Evolutionary conservation across 1,140 invertebrate species (phyloP).

Genomic region (Hylaeus anthracinus): DNA sequence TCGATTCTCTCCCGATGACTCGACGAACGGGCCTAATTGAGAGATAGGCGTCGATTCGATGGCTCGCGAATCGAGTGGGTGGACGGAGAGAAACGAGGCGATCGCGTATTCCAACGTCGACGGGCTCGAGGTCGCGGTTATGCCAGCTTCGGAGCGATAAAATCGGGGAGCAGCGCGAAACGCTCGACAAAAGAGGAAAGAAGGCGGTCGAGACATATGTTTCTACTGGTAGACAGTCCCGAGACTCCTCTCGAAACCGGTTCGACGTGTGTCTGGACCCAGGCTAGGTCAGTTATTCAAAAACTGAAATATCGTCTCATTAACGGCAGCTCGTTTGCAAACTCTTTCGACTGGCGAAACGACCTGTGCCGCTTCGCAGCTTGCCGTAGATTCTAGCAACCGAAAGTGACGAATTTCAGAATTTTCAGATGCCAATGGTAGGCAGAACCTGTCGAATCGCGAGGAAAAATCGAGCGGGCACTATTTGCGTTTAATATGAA

Average conservation of each 20-base stretch:
- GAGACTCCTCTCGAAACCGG: constrained; percentile 72
- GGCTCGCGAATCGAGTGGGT: neutral
- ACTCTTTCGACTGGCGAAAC: constrained; percentile 36
- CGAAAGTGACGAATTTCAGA: too few relatives aligned
- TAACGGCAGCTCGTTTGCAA: constrained; percentile 66
- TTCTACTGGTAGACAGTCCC: constrained; percentile 60
- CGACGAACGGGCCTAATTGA: constrained; percentile 28
- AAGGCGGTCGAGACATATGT: constrained; percentile 52
- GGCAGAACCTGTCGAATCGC: too few relatives aligned
- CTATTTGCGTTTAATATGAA: too few relatives aligned
- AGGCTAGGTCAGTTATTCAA: constrained; percentile 76
- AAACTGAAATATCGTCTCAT: constrained; percentile 73
- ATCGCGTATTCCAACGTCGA: constrained; percentile 1
- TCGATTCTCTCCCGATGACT: constrained; percentile 24
- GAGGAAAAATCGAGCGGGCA: too few relatives aligned
- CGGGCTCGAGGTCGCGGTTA: too few relatives aligned
- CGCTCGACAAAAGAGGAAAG: constrained; percentile 35
- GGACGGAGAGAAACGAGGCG: neutral
- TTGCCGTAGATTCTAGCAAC: too few relatives aligned
- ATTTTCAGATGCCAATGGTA: too few relatives aligned
- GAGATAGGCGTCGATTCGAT: constrained; percentile 18
- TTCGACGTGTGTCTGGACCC: constrained; percentile 61
- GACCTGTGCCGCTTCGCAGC: too few relatives aligned
- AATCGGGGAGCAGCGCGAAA: constrained; percentile 40
- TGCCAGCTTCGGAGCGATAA: constrained; percentile 15